Evolutionary conservation across 2,888 invertebrate genomes (phyloP).

Genomic region (Argyresthia albistria): DNA sequence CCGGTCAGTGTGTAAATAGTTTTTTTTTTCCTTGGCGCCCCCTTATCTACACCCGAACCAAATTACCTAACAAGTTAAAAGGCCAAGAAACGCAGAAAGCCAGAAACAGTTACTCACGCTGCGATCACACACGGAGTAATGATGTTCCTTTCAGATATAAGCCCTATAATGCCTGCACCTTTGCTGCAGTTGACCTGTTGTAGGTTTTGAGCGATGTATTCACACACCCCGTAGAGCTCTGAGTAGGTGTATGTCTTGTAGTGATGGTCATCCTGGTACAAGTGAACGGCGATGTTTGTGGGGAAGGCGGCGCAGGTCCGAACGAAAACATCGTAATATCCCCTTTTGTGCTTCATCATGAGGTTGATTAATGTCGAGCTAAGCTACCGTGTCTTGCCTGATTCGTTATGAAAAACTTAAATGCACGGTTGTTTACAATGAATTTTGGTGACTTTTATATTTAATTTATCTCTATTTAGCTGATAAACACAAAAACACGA

Average conservation of each 20-base stretch:
- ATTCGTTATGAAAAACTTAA: too few relatives aligned
- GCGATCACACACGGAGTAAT: slow-evolving; percentile 68
- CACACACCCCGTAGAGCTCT: slow-evolving; percentile 55
- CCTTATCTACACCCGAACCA: too few relatives aligned
- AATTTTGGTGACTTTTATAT: too few relatives aligned
- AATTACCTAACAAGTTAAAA: too few relatives aligned
- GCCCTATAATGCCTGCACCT: slow-evolving; percentile 47
- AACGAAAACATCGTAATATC: slow-evolving; percentile 58
- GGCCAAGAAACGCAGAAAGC: too few relatives aligned
- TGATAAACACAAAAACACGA: too few relatives aligned
- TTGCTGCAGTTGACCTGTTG: slow-evolving; percentile 42
- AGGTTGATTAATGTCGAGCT: neutral
- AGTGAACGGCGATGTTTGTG: slow-evolving; percentile 40
- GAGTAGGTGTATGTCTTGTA: slow-evolving; percentile 53
- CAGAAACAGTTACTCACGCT: slow-evolving; percentile 49
- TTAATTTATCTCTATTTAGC: too few relatives aligned
- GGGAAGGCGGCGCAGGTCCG: slow-evolving; percentile 45
- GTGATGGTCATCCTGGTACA: slow-evolving; percentile 33
- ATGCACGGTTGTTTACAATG: too few relatives aligned
- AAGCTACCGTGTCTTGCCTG: too few relatives aligned
- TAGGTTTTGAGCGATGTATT: slow-evolving; percentile 53
- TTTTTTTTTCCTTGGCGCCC: too few relatives aligned
- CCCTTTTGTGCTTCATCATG: slow-evolving; percentile 32
- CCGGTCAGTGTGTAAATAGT: too few relatives aligned
- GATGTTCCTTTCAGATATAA: slow-evolving; percentile 61